These are phyloP conservation scores for Myotis lucifugus DNA, from an alignment of 2,113 vertebrate species.

Conservation along the genomic window DNA sequence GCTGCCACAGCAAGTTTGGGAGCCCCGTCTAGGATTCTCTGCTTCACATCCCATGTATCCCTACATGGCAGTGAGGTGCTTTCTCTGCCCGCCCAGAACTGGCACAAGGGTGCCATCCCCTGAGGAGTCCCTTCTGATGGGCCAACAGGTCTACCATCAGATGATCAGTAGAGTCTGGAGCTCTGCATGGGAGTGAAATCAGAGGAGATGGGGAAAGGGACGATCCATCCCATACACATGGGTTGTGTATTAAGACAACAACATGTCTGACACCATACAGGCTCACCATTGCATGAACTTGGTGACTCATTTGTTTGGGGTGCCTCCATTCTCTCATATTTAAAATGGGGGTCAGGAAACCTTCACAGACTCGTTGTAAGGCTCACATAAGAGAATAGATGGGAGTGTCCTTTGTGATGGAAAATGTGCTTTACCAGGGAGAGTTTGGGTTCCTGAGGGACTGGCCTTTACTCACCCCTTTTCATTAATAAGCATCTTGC, in stretches of 20 bases:
- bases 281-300: neutral
- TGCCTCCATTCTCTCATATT: neutral
- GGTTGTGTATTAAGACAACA: neutral
- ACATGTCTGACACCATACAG: neutral
- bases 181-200: neutral
- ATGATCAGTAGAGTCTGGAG: neutral
- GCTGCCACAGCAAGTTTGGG: neutral
- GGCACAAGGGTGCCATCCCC: neutral
- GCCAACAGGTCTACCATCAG: neutral
- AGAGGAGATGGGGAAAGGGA: rapidly evolving
- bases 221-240: too few relatives aligned
- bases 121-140: neutral
- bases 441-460: neutral
- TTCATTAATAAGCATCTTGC: neutral
- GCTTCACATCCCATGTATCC: rapidly evolving
- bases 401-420: neutral
- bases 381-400: neutral
- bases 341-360: neutral
- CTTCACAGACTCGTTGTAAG: neutral
- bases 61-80: neutral
- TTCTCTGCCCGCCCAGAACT: neutral
- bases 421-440: neutral
- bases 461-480: neutral
- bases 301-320: neutral
- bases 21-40: neutral